Base-by-base conservation (phyloP, 2,888 invertebrate genomes). In the Leptogaster cylindrica region DNA sequence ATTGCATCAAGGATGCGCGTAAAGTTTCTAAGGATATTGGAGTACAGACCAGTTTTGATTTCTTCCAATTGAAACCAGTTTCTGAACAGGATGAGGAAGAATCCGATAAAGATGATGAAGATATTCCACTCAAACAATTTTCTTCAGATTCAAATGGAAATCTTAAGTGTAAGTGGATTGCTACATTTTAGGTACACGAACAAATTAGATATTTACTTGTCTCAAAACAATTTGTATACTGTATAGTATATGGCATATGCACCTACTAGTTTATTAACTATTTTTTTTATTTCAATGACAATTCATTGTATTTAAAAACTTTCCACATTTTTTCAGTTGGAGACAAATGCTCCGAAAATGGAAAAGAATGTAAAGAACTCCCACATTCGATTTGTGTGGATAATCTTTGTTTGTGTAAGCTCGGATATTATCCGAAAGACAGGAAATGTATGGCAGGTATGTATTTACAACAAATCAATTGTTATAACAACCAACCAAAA, bases 361-460 rank as follows among this genome's bases (percentile, higher is more conserved):
- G 55, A 27, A 75, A 75, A 71, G 27, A 74, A 50, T 81, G 81
- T 66, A 20, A 70, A 20, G 79, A 77, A 1, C 71, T 80, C 68
- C 71, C 75, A 10, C 79, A 80, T 72, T 81, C 80, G 12, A 72
- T 77, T 66, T 80, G 81, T 70, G 73, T 76, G 27, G 77, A 74
- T 67, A 76, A 75, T 63, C 72, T 76, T 31, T 81, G 81, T 67
- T 70, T 77, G 27, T 81, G 81, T 67, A 73, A 76, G 2, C 75
- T 73, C 61, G 79, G 80, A 5, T 79, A 78, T 67, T 81, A 80
- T 71, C 72, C 73, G 23, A 72, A 73, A 31, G 75, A 75, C 67
- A 75, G 74, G 18, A 76, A 76, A 73, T 81, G 81, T 55, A 77
- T 76, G 69, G 79, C 80, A 58, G 80, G 80, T 80, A 66, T 2